phyloP scores from a whole-genome alignment of 2,888 invertebrate species.

The Keiferia lycopersicella region DNA sequence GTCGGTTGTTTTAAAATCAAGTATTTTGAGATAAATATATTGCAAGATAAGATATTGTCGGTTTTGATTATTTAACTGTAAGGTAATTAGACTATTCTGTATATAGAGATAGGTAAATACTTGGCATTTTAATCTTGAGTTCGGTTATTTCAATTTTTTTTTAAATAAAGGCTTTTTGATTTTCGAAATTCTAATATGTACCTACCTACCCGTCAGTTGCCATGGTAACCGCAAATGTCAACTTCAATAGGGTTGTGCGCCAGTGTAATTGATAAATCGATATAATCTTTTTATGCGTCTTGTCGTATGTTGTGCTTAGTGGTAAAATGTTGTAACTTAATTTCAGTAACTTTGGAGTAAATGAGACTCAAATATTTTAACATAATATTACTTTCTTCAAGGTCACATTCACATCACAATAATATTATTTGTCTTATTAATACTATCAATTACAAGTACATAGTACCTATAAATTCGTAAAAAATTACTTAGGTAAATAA shows the following conservation, averaged over 20 bases:
- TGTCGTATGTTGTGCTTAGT: no score
- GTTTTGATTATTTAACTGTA: no score
- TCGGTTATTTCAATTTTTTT: no score
- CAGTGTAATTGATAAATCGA: constrained; percentile 31
- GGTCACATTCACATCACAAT: neutral
- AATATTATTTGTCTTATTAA: neutral
- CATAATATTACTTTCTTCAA: neutral
- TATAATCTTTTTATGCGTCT: constrained; percentile 10
- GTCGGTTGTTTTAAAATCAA: no score
- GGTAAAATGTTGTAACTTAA: no score
- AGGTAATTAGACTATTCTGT: no score
- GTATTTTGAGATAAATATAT: no score
- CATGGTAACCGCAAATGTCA: constrained; percentile 63
- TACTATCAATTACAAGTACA: neutral
- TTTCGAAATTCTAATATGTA: constrained; percentile 36
- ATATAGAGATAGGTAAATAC: no score
- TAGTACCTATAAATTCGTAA: neutral
- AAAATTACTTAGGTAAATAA: neutral
- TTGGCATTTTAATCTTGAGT: no score
- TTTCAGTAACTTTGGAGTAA: neutral
- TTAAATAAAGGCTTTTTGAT: no score
- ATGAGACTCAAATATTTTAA: no score
- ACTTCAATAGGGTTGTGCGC: constrained; percentile 46
- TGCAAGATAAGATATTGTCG: no score
- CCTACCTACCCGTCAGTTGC: constrained; percentile 56